Percentiles rank a stretch among this genome's conserved stretches.
phyloP scores from a whole-genome alignment of 2,113 vertebrate species.

The Balaeniceps rex region DNA sequence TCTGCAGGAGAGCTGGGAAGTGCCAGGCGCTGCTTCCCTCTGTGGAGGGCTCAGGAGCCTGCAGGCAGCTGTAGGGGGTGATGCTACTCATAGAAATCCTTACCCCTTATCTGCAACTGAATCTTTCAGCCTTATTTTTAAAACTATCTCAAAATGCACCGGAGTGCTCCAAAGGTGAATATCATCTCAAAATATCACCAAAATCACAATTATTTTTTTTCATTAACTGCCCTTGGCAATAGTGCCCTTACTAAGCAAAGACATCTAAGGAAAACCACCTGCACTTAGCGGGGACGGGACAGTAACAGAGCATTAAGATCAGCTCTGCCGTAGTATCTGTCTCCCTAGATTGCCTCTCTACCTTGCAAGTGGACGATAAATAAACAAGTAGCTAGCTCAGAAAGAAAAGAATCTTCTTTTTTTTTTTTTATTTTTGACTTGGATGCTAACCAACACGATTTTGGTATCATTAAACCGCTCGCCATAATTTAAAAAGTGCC shows the following conservation, averaged over 20 bases:
- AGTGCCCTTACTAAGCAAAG: background rate
- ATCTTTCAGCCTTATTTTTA: background rate
- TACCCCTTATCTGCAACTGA: background rate
- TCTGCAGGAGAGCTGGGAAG: background rate
- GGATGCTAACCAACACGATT: background rate
- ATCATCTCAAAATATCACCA: background rate
- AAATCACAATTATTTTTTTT: background rate
- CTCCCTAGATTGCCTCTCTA: background rate
- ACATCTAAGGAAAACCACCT: background rate
- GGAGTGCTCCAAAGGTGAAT: background rate
- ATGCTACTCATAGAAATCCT: background rate
- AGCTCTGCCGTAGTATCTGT: background rate
- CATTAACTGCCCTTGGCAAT: background rate
- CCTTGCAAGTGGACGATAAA: background rate
- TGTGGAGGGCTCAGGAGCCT: background rate
- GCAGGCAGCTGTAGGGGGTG: background rate
- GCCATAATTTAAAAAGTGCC: background rate
- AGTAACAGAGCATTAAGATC: background rate
- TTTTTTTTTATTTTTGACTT: background rate
- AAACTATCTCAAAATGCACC: background rate
- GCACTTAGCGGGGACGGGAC: background rate
- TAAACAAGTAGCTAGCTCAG: background rate
- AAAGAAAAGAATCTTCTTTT: background rate
- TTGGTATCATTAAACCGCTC: background rate
- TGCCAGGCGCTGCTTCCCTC: background rate